A percentile compares a stretch with the other conserved stretches of the same genome.
These are phyloP conservation scores for Origma solitaria DNA, from an alignment of 2,113 vertebrate species.

Conservation along the genomic window DNA sequence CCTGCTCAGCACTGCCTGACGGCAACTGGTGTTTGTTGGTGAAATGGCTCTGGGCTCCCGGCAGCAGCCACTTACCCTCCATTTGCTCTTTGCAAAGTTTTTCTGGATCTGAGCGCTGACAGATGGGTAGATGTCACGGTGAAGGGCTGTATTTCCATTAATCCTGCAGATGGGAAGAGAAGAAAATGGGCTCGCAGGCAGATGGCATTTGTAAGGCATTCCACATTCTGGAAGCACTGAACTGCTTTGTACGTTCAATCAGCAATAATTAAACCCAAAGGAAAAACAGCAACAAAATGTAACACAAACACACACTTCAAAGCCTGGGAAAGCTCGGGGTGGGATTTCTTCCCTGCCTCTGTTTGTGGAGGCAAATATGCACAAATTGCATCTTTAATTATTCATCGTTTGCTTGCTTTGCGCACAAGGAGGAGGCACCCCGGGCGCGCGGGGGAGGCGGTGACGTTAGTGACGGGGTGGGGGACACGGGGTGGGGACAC, in stretches of 20 bases:
- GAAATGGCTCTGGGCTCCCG: background rate
- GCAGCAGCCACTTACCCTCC: slow-evolving; percentile 79
- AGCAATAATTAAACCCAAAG: slow-evolving; percentile 67
- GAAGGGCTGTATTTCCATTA: slow-evolving; percentile 82
- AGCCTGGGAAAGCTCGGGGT: background rate
- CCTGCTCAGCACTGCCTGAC: background rate
- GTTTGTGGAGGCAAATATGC: slow-evolving; percentile 4
- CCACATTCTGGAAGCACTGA: slow-evolving; percentile 25
- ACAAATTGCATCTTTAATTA: slow-evolving; percentile 35
- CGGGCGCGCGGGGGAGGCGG: background rate
- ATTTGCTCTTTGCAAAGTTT: slow-evolving; percentile 91
- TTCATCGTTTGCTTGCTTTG: background rate
- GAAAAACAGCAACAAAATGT: slow-evolving; percentile 54
- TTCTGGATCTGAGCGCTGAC: slow-evolving; percentile 91
- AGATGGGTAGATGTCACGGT: slow-evolving; percentile 85
- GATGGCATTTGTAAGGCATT: slow-evolving; percentile 62
- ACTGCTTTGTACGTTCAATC: slow-evolving; percentile 57
- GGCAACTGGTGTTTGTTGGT: background rate
- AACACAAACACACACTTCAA: slow-evolving; percentile 54
- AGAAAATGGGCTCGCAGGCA: slow-evolving; percentile 30
- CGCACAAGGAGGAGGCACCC: background rate
- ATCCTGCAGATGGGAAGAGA: slow-evolving; percentile 80
- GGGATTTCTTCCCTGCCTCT: slow-evolving; percentile 20
- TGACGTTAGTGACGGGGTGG: background rate
- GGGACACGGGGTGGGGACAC: background rate